Evolutionary conservation across 1,140 invertebrate species (phyloP), one percentile per base, ranked within the genome.

Genomic region (Lethrus apterus): DNA sequence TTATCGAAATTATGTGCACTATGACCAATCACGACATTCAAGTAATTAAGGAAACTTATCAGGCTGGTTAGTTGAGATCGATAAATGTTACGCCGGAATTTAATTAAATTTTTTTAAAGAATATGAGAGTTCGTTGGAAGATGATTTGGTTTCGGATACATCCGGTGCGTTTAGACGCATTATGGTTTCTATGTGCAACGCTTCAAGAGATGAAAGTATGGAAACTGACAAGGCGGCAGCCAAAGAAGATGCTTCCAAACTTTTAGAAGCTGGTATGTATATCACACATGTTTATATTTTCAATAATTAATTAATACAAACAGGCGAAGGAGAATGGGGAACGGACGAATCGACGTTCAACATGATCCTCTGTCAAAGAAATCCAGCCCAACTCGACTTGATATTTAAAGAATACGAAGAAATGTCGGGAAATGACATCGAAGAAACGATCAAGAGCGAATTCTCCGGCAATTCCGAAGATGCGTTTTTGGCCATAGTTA

Each of bases 1-100:
- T 96, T n/a, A 87, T 94, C 49, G 91, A 95, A 70, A 81, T 93
- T 38, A 69, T 96, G 46, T 93, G 89, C 63, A 89, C 90, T 4
- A 76, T 90, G 62, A 83, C 81, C 29, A 93, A 94, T 69, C 71
- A 80, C 41, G 88, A 94, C 65, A 89, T 94, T 48, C 73, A 75
- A 40, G 78, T 81, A 30, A 90, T 94, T 58, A 82, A 84, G 55
- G 74, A 80, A 50, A 75, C 84, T 11, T 94, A 93, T 60, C 76
- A 86, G 68, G 71, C 74, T 44, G 76, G 89, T 93, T 70, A 79
- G 82, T 79, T 50, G n/a, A n/a, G 30, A 3, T 21, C 42, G 10
- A 19, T 14, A 20, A 34, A 44, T 11, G 7, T 38, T 3, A 10
- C 10, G 13, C 10, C 15, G n/a, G n/a, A n/a, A n/a, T n/a, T n/a